Base-by-base conservation (phyloP, 2,113 vertebrate genomes). In the Spea multiplicata region DNA sequence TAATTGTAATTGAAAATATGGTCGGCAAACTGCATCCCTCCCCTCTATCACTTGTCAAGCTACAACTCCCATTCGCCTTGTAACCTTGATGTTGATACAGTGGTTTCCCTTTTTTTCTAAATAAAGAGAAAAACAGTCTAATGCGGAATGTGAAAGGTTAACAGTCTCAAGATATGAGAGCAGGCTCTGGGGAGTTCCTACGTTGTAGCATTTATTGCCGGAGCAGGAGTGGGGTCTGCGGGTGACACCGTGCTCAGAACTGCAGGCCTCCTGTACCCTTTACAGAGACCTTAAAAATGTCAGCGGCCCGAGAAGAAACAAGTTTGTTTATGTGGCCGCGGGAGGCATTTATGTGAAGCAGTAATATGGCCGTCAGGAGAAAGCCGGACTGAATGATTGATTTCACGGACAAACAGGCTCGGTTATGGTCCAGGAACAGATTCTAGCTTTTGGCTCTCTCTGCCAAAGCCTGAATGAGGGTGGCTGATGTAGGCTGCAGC, bases 201-300 rank as follows among this genome's bases (percentile, higher is more conserved):
- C 48, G 57, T 49, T 79, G 62, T 55, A 73, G 48, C 70, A 66
- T 79, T 67, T 72, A 80, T 68, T 48, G 45, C 65, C 44, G 6
- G 50, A 74, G 45, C 30, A 73, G 74, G 80, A 74, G 74, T 76
- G 30, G 52, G 81, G 62, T 77, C 81, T 73, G 3, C 74, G 44
- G 76, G 17, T 17, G 46, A 82, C 86, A 74, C 45, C 66, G 55
- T 16, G 85, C 75, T 73, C 3, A 66, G 81, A 75, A 86, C 89
- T 88, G 80, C 79, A 87, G 85, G 84, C 75, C 86, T 80, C 68
- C 82, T 83, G 84, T 86, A 71, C 84, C 85, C 88, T 90, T 88
- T 85, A 84, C 75, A 85, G 84, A 86, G 52, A 77, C 52, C 85
- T 82, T 86, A 85, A 86, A 87, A 89, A 84, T 88, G 84, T 88